These are phyloP conservation scores for Amphipoea lucens DNA, from an alignment of 2,888 invertebrate genomes.

Conservation along the genomic window DNA sequence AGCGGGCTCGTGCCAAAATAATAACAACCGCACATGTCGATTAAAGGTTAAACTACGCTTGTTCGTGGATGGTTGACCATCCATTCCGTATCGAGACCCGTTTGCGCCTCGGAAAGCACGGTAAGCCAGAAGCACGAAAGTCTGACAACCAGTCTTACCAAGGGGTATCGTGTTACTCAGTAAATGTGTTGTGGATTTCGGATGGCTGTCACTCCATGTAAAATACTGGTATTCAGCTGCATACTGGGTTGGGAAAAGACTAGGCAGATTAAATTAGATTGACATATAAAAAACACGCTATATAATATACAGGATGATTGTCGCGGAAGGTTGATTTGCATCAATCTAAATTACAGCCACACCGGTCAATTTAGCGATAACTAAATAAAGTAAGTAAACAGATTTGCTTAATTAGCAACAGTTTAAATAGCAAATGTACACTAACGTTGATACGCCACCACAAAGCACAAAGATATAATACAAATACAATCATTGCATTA, in stretches of 20 bases:
- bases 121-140: neutral
- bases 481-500: conserved; percentile 28
- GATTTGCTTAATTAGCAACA: neutral
- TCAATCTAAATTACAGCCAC: neutral
- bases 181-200: neutral
- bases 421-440: conserved; percentile 27
- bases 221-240: neutral
- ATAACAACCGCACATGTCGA: too few relatives aligned
- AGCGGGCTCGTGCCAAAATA: too few relatives aligned
- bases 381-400: conserved; percentile 1
- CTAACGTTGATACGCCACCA: conserved; percentile 24
- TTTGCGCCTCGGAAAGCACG: neutral
- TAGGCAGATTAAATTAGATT: too few relatives aligned
- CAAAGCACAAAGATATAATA: conserved; percentile 20
- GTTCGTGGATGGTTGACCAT: too few relatives aligned
- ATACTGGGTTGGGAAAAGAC: too few relatives aligned
- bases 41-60: too few relatives aligned
- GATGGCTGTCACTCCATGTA: too few relatives aligned
- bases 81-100: too few relatives aligned
- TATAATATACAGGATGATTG: neutral
- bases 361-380: neutral
- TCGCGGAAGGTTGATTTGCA: neutral
- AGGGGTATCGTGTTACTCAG: neutral
- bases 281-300: too few relatives aligned
- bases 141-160: neutral